Percentiles rank a stretch among this genome's conserved stretches.
Conservation (phyloP, 2,888 invertebrate species). For the Ectobius pallidus region DNA sequence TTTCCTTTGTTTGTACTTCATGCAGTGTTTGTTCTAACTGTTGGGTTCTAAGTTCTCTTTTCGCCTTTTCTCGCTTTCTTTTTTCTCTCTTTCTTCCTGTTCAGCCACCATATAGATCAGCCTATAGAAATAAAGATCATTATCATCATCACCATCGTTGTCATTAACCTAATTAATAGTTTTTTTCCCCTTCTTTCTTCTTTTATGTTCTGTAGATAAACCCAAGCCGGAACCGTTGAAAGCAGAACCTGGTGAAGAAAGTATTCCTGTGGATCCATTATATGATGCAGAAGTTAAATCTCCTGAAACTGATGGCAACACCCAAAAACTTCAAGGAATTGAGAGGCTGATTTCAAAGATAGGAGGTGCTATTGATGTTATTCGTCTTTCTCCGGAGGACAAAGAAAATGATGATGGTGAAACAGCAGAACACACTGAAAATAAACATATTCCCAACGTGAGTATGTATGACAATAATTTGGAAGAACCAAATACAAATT, state of each 20-base stretch:
- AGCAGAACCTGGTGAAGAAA: neutral
- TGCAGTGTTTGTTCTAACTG: too few relatives aligned
- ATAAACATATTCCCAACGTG: neutral
- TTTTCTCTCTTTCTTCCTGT: too few relatives aligned
- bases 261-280: neutral
- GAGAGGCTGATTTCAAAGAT: constrained; percentile 22
- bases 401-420: neutral
- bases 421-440: neutral
- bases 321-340: neutral
- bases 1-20: too few relatives aligned
- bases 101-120: too few relatives aligned
- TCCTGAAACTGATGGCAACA: neutral
- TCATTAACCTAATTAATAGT: too few relatives aligned
- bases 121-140: too few relatives aligned
- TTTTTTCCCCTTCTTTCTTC: too few relatives aligned
- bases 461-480: neutral
- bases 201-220: neutral
- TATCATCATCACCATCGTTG: too few relatives aligned
- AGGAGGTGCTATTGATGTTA: constrained; percentile 24
- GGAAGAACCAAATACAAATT: neutral
- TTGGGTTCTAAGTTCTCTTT: too few relatives aligned
- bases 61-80: too few relatives aligned
- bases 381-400: constrained; percentile 1
- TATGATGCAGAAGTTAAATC: neutral
- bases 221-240: neutral